Percentiles rank a stretch among this genome's conserved stretches.
Conservation (phyloP, 64 coral and sea anemone genomes). For the Trachythela sp. region DNA sequence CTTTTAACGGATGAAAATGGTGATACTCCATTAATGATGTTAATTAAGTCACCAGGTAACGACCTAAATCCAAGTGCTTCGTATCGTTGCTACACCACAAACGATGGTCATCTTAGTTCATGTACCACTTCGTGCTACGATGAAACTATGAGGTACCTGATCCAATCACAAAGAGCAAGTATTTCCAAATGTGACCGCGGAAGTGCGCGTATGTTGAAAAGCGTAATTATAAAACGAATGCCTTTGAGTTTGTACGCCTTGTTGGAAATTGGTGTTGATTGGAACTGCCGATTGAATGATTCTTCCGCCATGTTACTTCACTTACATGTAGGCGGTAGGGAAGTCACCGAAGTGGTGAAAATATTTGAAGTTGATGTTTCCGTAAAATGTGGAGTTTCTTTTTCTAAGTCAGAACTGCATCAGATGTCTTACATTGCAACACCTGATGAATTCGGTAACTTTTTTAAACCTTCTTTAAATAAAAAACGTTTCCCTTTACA, state of each 20-base stretch:
- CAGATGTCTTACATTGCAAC: conserved; percentile 29
- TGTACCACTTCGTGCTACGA: background rate
- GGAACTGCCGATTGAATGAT: background rate
- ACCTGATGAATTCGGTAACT: background rate
- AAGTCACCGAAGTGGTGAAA: conserved; percentile 26
- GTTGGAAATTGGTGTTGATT: background rate
- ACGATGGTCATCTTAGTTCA: background rate
- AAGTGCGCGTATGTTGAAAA: background rate
- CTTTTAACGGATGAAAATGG: background rate
- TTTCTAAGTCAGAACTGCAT: conserved; percentile 54
- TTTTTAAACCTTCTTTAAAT: background rate
- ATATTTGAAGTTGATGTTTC: background rate
- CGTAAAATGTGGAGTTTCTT: conserved; percentile 33
- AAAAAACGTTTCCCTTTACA: background rate
- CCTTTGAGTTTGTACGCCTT: conserved; percentile 3
- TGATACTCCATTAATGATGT: background rate
- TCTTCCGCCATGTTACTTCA: background rate
- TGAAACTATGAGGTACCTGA: background rate
- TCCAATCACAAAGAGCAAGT: background rate
- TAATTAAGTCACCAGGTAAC: background rate
- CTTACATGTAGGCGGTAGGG: background rate
- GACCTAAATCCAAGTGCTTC: background rate
- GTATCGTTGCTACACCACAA: background rate
- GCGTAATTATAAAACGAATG: background rate
- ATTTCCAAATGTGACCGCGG: background rate